A percentile compares a stretch with the other conserved stretches of the same genome.
Conservation (phyloP, 2,888 invertebrate genomes). For the Tryphoninae sp. region DNA sequence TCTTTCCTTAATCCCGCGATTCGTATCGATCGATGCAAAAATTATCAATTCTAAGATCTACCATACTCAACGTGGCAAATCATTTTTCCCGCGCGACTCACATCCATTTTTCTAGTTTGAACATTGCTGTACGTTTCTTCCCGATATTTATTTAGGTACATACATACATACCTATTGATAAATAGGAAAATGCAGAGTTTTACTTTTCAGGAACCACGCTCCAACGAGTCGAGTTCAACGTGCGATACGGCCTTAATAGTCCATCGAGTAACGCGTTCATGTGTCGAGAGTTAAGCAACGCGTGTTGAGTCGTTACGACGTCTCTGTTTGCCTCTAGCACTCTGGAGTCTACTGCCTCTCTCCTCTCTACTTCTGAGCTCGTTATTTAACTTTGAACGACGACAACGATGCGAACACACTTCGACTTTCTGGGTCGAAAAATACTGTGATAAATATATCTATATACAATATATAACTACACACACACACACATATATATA, state of each 20-base stretch:
- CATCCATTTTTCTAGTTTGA: neutral
- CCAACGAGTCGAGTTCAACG: constrained; percentile 59
- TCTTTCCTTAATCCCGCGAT: constrained; percentile 1
- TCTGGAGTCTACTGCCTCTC: constrained; percentile 2
- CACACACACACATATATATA: too few relatives aligned
- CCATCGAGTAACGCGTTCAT: constrained; percentile 60
- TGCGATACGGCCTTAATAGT: constrained; percentile 62
- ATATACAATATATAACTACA: neutral
- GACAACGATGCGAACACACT: constrained; percentile 43
- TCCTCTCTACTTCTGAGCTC: constrained; percentile 18
- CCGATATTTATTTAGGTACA: neutral
- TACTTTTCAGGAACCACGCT: constrained; percentile 55
- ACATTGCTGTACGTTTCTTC: neutral
- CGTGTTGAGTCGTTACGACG: constrained; percentile 4
- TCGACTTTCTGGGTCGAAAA: constrained; percentile 55
- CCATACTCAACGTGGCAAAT: constrained; percentile 16
- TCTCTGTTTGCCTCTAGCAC: constrained; percentile 19
- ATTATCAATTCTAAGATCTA: constrained; percentile 14
- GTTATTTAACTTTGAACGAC: constrained; percentile 49
- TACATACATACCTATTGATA: neutral
- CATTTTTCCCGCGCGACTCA: neutral
- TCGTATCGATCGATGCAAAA: neutral
- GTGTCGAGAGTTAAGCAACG: constrained; percentile 59
- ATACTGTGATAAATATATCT: neutral
- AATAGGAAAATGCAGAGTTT: constrained; percentile 23